Evolutionary conservation across 2,888 invertebrate genomes (phyloP), one percentile per base, ranked within the genome.

Genomic region (Hecatera dysodea): DNA sequence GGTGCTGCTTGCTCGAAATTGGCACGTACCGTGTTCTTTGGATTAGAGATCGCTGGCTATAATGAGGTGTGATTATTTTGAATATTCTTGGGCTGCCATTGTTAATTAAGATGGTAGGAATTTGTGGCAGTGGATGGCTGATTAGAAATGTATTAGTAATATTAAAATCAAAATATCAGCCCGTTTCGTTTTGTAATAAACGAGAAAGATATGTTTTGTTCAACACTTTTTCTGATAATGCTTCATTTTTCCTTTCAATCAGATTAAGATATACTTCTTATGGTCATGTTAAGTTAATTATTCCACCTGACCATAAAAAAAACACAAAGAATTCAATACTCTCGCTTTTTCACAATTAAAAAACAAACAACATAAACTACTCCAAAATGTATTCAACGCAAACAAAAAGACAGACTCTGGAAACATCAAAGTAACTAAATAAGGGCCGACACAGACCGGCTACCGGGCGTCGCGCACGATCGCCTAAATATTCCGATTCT

Each of bases 401-500:
- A 68, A 63, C 66, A 82, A 77, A 78, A 78, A 78, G 73, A 71
- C 70, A 76, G 59, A 56, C 68, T 73, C 46, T 69, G 65, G 61
- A 53, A 81, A 86, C 82, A 81, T 85, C 81, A 86, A 86, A 86
- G 84, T 82, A 87, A 88, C 92, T 91, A 90, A 92, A 92, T 92
- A 93, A 92, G 93, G 92, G 82, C 81, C 84, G 84, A 74, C 84
- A 73, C 88, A 90, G 81, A 88, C 89, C 72, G 42, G 89, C 90
- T 89, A 89, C 90, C 75, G 88, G 56, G 60, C 72, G 86, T 80
- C 81, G 88, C 86, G 87, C 93, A 92, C 93, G 92, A 92, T 89
- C 90, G 88, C 83, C 91, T 91, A 91, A 92, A 92, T 92, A 92
- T 92, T 89, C 90, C 85, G 88, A 87, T 88, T 85, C 86, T 78